These are phyloP conservation scores for Lasiurus borealis DNA, from an alignment of 2,113 vertebrate genomes.

Conservation along the genomic window DNA sequence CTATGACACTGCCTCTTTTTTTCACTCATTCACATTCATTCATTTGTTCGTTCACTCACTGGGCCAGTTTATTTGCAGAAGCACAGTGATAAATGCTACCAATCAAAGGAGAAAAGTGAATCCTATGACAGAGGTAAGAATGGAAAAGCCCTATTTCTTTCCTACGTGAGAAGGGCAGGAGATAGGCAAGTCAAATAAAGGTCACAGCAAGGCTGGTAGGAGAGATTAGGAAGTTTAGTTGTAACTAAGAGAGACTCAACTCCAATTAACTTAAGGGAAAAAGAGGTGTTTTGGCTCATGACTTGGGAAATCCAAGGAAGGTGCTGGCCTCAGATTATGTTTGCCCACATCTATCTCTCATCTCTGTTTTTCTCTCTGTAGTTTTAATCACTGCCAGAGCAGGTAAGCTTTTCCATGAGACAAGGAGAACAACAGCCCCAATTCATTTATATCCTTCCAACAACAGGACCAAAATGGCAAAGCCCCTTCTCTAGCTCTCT, in stretches of 20 bases:
- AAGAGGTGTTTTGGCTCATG: background rate
- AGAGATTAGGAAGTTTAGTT: background rate
- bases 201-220: background rate
- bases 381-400: background rate
- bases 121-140: background rate
- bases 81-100: background rate
- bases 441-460: background rate
- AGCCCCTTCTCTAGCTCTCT: background rate
- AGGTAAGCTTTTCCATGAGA: background rate
- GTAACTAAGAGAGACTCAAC: background rate
- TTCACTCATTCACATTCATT: background rate
- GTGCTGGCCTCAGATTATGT: background rate
- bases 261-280: background rate
- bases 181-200: background rate
- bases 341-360: background rate
- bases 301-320: background rate
- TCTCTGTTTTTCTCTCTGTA: background rate
- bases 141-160: slow-evolving; percentile 17
- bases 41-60: background rate
- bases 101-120: background rate
- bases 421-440: background rate
- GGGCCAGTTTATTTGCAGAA: background rate
- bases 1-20: background rate
- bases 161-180: background rate
- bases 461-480: background rate